A percentile compares a stretch with the other conserved stretches of the same genome.
Evolutionary conservation across 2,797 vertebrate genomes (phyloP).

Genomic region (Streptopelia turtur): DNA sequence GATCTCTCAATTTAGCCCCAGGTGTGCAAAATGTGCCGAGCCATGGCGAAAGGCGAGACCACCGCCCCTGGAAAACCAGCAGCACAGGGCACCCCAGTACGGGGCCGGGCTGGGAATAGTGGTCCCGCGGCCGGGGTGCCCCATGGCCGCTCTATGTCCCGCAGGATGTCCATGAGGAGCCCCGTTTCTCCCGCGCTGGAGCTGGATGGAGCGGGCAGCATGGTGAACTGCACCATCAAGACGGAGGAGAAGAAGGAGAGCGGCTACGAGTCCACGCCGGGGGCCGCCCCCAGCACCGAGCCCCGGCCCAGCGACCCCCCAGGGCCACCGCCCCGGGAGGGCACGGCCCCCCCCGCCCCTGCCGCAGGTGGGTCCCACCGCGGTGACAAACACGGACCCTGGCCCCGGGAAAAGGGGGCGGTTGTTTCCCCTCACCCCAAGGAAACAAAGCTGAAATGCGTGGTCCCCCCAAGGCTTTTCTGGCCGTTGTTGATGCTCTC

Average conservation of each 20-base stretch:
- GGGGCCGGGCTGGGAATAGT: not conserved
- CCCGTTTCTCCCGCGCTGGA: constrained; percentile 83
- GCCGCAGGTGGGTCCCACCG: constrained; percentile 54
- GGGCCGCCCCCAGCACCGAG: constrained; percentile 36
- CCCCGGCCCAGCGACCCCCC: constrained; percentile 38
- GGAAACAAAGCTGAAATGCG: not conserved
- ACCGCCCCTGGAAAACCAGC: not conserved
- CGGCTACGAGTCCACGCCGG: constrained; percentile 73
- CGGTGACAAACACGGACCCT: not conserved
- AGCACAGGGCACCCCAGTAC: too few species aligned
- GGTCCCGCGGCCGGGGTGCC: rapidly evolving
- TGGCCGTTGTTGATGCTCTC: rapidly evolving
- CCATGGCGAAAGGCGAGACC: rapidly evolving
- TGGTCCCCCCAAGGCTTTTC: not conserved
- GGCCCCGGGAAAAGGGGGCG: rapidly evolving
- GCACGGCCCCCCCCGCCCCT: constrained; percentile 28
- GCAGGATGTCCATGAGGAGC: constrained; percentile 94
- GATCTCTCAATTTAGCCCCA: not conserved
- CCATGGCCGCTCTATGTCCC: not conserved
- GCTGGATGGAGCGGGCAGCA: constrained; percentile 84
- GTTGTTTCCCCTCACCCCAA: not conserved
- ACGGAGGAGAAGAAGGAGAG: constrained; percentile 85
- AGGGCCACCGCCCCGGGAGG: not conserved
- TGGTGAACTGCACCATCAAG: constrained; percentile 89
- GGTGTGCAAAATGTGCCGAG: not conserved